Evolutionary conservation across 2,113 vertebrate genomes (phyloP).

Genomic region (Xerus inauris): DNA sequence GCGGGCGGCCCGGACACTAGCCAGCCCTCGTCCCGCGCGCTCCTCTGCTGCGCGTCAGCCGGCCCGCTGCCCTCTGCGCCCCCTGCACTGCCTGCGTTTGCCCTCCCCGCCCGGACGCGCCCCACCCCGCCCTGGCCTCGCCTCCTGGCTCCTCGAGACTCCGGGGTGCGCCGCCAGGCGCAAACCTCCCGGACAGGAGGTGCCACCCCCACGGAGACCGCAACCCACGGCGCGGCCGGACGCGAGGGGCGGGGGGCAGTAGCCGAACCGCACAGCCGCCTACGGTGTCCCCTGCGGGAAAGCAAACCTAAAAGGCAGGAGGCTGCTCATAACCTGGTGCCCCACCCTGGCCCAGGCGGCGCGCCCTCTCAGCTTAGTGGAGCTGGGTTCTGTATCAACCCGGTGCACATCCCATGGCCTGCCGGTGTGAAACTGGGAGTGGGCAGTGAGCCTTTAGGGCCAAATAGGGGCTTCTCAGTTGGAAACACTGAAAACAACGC

Average conservation of each 20-base stretch:
- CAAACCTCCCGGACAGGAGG: slow-evolving; percentile 74
- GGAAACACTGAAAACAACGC: neutral
- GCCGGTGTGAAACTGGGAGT: neutral
- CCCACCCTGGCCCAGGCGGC: slow-evolving; percentile 66
- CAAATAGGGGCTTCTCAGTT: neutral
- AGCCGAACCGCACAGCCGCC: slow-evolving; percentile 74
- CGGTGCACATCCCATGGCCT: neutral
- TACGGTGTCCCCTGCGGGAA: slow-evolving; percentile 76
- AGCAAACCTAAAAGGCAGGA: slow-evolving; percentile 64
- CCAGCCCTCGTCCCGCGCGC: slow-evolving; percentile 74
- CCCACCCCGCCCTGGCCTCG: slow-evolving; percentile 70
- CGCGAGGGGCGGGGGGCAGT: slow-evolving; percentile 72
- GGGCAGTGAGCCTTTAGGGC: neutral
- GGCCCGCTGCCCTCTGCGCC: slow-evolving; percentile 81
- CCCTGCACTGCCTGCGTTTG: slow-evolving; percentile 74
- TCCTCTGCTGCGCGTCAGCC: slow-evolving; percentile 59
- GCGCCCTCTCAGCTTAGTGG: neutral
- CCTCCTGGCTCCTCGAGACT: slow-evolving; percentile 55
- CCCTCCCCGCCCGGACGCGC: slow-evolving; percentile 58
- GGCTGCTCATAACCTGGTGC: slow-evolving; percentile 62
- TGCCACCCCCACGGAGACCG: slow-evolving; percentile 78
- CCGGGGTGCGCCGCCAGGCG: slow-evolving; percentile 71
- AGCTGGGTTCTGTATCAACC: slow-evolving; percentile 5
- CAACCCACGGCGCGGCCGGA: slow-evolving; percentile 79
- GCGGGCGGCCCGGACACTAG: slow-evolving; percentile 75